These are phyloP conservation scores for Eulemur mongoz DNA, from an alignment of 2,797 vertebrate species.

Conservation along the genomic window DNA sequence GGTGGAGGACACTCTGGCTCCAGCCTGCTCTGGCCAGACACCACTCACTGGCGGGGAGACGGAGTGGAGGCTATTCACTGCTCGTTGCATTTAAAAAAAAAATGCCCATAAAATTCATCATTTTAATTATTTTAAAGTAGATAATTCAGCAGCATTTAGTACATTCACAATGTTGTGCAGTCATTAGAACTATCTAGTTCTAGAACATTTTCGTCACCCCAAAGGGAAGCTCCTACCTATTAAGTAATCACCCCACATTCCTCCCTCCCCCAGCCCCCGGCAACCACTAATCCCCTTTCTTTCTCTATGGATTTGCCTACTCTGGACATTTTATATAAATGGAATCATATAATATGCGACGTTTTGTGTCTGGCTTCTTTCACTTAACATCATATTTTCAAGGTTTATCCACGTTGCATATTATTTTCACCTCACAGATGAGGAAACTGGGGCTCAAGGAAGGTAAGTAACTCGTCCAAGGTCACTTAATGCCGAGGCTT, in stretches of 20 bases:
- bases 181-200: neutral
- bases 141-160: neutral
- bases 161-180: neutral
- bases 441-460: neutral
- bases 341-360: neutral
- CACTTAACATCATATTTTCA: neutral
- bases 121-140: neutral
- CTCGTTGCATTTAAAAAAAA: neutral
- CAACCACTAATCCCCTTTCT: neutral
- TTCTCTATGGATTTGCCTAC: neutral
- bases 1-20: neutral
- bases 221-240: neutral
- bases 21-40: neutral
- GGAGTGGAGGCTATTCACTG: neutral
- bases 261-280: neutral
- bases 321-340: neutral
- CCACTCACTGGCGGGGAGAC: neutral
- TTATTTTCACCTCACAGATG: neutral
- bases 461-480: neutral
- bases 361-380: constrained; percentile 14
- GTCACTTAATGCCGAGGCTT: neutral
- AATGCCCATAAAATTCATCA: neutral
- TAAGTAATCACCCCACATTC: neutral
- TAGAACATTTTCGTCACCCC: neutral
- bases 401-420: neutral